Percentiles rank a stretch among this genome's conserved stretches.
Conservation (phyloP, 2,888 invertebrate genomes). For the Pristionchus japonicus region DNA sequence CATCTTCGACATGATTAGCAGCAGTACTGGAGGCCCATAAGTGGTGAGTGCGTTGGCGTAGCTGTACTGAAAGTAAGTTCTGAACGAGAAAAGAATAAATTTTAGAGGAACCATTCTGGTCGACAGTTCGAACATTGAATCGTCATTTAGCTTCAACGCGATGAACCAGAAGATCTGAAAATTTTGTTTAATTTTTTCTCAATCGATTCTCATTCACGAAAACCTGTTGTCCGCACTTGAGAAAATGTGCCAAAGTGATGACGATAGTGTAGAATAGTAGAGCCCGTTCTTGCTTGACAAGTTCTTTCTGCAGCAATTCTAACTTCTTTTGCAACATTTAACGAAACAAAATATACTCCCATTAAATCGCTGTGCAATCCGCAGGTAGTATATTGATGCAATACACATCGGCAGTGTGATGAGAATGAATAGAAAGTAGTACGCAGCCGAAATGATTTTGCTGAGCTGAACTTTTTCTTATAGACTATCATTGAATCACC, state of each 20-base stretch:
- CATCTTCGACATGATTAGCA: neutral
- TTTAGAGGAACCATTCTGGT: neutral
- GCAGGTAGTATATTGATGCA: neutral
- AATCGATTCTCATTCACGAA: too few relatives aligned
- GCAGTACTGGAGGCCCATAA: neutral
- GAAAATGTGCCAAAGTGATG: neutral
- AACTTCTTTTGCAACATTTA: neutral
- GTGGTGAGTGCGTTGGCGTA: neutral
- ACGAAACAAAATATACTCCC: neutral
- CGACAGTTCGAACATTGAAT: neutral
- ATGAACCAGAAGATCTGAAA: neutral
- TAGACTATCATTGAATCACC: too few relatives aligned
- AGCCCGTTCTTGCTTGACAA: neutral
- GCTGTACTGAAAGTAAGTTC: neutral
- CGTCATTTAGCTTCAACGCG: neutral
- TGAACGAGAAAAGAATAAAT: neutral
- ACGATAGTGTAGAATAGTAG: neutral
- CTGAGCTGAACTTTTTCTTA: neutral
- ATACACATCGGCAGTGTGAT: neutral
- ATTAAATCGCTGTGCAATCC: neutral
- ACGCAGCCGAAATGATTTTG: neutral
- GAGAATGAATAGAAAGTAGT: neutral
- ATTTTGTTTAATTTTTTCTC: neutral
- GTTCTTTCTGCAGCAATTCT: neutral
- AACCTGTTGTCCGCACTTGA: constrained; percentile 8